phyloP scores from a whole-genome alignment of 2,113 vertebrate species.

The Paradoxurus hermaphroditus region DNA sequence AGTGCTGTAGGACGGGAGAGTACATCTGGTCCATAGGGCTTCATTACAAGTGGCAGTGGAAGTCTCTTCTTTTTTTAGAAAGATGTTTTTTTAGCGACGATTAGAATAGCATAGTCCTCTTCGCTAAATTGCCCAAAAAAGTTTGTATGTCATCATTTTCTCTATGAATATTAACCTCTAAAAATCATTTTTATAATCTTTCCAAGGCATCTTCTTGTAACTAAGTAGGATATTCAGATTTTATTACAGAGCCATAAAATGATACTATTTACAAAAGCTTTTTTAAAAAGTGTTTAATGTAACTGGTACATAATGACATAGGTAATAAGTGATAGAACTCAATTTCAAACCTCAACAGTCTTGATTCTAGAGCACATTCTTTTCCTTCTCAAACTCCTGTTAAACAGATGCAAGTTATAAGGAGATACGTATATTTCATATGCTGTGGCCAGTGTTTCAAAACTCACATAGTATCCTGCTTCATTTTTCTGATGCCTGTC shows the following conservation, averaged over 20 bases:
- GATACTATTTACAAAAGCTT: not conserved
- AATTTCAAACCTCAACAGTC: not conserved
- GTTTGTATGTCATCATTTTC: not conserved
- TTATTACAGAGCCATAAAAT: slow-evolving; percentile 5
- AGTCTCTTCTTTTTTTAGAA: not conserved
- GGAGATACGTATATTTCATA: not conserved
- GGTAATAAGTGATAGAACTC: not conserved
- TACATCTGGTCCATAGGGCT: not conserved
- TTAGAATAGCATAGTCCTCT: not conserved
- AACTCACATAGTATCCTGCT: not conserved
- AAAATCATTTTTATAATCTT: not conserved
- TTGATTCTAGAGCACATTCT: not conserved
- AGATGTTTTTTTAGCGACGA: not conserved
- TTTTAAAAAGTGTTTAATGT: not conserved
- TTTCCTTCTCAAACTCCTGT: not conserved
- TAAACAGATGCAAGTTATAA: not conserved
- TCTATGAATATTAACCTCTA: not conserved
- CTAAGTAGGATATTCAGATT: not conserved
- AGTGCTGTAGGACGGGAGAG: not conserved
- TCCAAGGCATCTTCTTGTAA: not conserved
- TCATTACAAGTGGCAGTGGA: not conserved
- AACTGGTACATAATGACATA: not conserved
- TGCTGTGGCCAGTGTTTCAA: not conserved
- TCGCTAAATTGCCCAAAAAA: not conserved
- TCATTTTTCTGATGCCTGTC: not conserved